Conservation (phyloP, 2,797 vertebrate genomes). For the Semotilus atromaculatus region DNA sequence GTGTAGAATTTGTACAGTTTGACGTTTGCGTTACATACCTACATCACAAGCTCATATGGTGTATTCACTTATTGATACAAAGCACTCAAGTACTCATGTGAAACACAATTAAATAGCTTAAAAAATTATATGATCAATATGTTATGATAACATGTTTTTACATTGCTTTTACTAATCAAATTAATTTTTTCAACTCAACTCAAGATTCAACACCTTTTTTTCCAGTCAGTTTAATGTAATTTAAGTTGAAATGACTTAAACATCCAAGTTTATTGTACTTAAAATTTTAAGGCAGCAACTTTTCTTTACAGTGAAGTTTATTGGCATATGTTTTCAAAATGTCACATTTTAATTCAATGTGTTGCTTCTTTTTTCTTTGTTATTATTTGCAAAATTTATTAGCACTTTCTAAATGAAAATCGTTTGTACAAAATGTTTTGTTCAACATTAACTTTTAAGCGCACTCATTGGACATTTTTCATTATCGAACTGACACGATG, state of each 20-base stretch:
- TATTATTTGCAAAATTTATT: not conserved
- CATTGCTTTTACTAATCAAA: no score
- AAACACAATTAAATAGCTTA: not conserved
- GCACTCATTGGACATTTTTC: not conserved
- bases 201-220: no score
- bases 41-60: not conserved
- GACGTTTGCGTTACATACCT: not conserved
- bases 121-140: no score
- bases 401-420: not conserved
- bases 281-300: no score
- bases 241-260: no score
- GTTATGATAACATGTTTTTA: no score
- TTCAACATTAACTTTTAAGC: not conserved
- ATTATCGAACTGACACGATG: not conserved
- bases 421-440: not conserved
- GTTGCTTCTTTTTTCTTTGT: not conserved
- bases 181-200: no score
- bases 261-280: no score
- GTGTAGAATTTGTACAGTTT: not conserved
- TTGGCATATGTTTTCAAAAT: not conserved
- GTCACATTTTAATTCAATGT: not conserved
- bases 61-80: not conserved
- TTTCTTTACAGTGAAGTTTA: not conserved
- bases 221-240: no score
- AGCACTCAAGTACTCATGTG: not conserved